Percentiles rank a stretch among this genome's conserved stretches.
These are phyloP conservation scores for Parnassius glacialis DNA, from an alignment of 2,888 invertebrate genomes.

Conservation along the genomic window DNA sequence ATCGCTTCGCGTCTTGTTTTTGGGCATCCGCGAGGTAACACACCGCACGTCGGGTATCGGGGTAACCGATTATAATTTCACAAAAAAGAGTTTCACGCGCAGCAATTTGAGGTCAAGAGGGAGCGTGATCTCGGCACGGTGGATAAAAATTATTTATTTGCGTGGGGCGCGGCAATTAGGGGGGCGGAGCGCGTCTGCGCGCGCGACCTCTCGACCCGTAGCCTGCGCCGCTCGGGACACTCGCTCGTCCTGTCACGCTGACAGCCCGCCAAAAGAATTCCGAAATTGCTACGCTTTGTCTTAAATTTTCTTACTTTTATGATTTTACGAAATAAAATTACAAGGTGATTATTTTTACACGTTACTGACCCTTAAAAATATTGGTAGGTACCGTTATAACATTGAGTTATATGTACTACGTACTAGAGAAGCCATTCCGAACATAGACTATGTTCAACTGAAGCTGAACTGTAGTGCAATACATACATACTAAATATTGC, in stretches of 20 bases:
- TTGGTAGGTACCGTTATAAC: too few relatives aligned
- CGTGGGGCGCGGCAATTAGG: conserved; percentile 79
- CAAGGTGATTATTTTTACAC: too few relatives aligned
- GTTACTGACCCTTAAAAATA: too few relatives aligned
- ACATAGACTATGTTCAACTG: too few relatives aligned
- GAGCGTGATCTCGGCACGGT: conserved; percentile 64
- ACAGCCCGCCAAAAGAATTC: conserved; percentile 35
- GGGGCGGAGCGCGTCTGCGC: conserved; percentile 73
- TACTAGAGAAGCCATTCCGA: too few relatives aligned
- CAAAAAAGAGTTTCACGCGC: conserved; percentile 63
- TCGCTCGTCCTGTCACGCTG: conserved; percentile 56
- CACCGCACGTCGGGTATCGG: conserved; percentile 46
- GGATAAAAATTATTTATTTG: conserved; percentile 80
- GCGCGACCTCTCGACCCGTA: conserved; percentile 71
- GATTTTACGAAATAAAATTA: too few relatives aligned
- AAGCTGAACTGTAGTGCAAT: too few relatives aligned
- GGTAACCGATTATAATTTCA: conserved; percentile 66
- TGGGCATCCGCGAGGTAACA: conserved; percentile 41
- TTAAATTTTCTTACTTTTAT: neutral
- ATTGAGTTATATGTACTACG: too few relatives aligned
- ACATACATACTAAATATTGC: too few relatives aligned
- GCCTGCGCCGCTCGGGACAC: conserved; percentile 40
- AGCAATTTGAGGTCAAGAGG: conserved; percentile 75
- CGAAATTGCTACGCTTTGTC: conserved; percentile 45
- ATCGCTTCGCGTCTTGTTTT: conserved; percentile 45